These are phyloP conservation scores for Rousettus leschenaultii DNA, from an alignment of 2,113 vertebrate species.

Conservation along the genomic window DNA sequence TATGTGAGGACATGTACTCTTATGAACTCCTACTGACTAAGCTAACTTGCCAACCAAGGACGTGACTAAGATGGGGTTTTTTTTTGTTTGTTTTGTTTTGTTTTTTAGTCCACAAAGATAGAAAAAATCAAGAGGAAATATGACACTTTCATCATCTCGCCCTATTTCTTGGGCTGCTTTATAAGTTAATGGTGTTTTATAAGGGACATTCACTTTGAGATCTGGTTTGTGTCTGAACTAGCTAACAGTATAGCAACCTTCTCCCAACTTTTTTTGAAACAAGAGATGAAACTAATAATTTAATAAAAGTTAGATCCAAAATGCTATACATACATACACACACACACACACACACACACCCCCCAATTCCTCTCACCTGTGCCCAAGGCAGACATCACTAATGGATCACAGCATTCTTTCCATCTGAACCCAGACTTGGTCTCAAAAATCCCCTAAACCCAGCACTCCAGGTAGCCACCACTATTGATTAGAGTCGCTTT, in stretches of 20 bases:
- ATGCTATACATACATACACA: neutral
- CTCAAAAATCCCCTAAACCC: neutral
- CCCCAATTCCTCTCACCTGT: neutral
- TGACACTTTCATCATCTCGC: neutral
- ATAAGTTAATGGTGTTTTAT: neutral
- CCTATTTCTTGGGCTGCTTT: neutral
- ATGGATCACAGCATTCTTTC: neutral
- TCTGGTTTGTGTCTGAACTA: neutral
- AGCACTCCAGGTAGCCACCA: neutral
- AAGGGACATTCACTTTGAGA: neutral
- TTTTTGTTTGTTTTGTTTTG: no score
- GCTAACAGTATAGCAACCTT: neutral
- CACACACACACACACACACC: no score
- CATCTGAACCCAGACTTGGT: neutral
- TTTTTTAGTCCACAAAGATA: neutral
- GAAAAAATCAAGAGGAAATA: neutral
- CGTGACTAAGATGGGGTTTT: neutral
- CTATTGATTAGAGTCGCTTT: neutral
- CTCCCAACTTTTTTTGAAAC: neutral
- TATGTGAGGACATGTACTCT: neutral
- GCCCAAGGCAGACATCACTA: conserved; percentile 3
- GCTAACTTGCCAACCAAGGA: neutral
- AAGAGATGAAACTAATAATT: neutral
- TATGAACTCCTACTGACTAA: neutral
- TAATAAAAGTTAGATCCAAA: neutral